These are phyloP conservation scores for Sinhomidia bicolor DNA, from an alignment of 2,888 invertebrate species.

Conservation along the genomic window DNA sequence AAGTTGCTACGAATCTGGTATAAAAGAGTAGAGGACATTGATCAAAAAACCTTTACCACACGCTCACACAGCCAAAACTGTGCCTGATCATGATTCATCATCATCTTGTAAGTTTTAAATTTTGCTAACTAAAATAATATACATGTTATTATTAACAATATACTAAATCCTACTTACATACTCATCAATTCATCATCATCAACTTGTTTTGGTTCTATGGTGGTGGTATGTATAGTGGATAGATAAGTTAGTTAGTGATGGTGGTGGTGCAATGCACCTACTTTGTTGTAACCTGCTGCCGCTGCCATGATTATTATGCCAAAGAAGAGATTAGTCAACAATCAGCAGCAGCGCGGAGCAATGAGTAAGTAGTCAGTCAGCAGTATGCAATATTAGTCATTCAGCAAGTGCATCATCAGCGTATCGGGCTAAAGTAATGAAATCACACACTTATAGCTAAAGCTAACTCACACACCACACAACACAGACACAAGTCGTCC, in stretches of 20 bases:
- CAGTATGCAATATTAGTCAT: constrained; percentile 10
- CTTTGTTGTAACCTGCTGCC: too few relatives aligned
- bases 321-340: constrained; percentile 28
- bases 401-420: not conserved
- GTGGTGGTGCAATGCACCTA: too few relatives aligned
- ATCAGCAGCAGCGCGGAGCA: not conserved
- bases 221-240: too few relatives aligned
- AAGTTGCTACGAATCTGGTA: too few relatives aligned
- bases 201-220: too few relatives aligned
- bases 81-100: too few relatives aligned
- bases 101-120: not conserved
- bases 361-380: not conserved
- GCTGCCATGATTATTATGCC: not conserved
- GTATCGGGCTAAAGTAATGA: not conserved
- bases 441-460: not conserved
- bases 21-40: not conserved
- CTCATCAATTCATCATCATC: too few relatives aligned
- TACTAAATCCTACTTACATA: too few relatives aligned
- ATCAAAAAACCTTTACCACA: constrained; percentile 22
- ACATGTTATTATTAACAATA: too few relatives aligned
- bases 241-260: too few relatives aligned
- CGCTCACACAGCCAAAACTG: too few relatives aligned
- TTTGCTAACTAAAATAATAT: not conserved
- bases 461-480: not conserved
- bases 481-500: too few relatives aligned